Evolutionary conservation across 1,140 invertebrate genomes (phyloP), one percentile per base, ranked within the genome.

Genomic region (Lasaia peninsularis): DNA sequence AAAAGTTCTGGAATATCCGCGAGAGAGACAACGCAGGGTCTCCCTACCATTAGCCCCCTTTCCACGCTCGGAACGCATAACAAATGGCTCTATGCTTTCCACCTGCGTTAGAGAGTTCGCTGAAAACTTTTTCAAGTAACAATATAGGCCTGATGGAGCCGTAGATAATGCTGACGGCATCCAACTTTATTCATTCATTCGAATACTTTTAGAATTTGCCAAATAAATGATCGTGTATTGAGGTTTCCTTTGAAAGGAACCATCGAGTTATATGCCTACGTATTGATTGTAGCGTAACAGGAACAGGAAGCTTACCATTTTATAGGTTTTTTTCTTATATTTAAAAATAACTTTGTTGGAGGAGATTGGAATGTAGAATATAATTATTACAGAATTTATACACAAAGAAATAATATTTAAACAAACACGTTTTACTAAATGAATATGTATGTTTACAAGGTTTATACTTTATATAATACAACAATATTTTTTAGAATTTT

Each of bases 101-200:
- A 44, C 40, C 40, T 44, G 40, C 40, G 40, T 44, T 44, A 44
- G 40, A 44, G 40, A 44, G 40, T 44, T 44, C 40, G 40, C 40
- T 44, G 37, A 44, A 44, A 44, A 44, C 37, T 44, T 44, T 44
- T 44, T 44, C 37, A 44, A 44, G 37, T 44, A 44, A 44, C 37
- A 44, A 44, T 44, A 44, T 44, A 44, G 37, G 37, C 37, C 37
- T 44, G 37, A 44, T 44, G 37, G 37, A 44, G 37, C 14, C 37
- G 18, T 44, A 44, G 37, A 44, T 44, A 44, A 44, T 44, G 37
- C 37, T 44, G 37, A 44, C 37, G 37, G 37, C 37, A 44, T 44
- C 37, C 37, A 44, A 44, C 37, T 20, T 44, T 44, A 20, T 44
- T 44, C 37, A 44, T 44, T 44, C 37, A 44, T 44, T 44, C 40